These are phyloP conservation scores for Aphaenogaster ashmeadi DNA, from an alignment of 1,140 invertebrate species.

Conservation along the genomic window DNA sequence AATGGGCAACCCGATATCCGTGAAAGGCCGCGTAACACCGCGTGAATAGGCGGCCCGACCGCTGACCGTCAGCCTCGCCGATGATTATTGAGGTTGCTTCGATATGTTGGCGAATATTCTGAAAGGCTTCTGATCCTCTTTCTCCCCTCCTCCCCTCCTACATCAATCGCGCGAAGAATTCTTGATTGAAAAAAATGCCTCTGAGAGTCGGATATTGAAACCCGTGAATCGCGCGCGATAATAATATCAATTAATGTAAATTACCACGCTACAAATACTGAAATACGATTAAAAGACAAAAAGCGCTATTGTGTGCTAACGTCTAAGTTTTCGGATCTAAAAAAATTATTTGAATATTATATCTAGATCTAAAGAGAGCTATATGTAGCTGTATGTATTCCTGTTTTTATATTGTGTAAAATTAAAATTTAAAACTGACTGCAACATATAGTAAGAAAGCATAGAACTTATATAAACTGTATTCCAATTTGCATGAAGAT, in stretches of 20 bases:
- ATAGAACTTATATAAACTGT: neutral
- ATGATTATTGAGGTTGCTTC: conserved; percentile 73
- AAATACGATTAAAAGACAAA: neutral
- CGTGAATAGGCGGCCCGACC: conserved; percentile 79
- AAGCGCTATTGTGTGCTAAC: neutral
- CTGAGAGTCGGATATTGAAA: neutral
- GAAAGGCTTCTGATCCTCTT: conserved; percentile 39
- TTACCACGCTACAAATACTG: neutral
- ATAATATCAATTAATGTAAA: neutral
- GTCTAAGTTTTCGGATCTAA: neutral
- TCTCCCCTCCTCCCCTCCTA: no score
- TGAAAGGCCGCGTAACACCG: conserved; percentile 83
- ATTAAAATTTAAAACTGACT: neutral
- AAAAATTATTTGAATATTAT: neutral
- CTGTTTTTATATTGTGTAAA: neutral
- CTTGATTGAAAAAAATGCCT: conserved; percentile 25
- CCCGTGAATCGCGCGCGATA: neutral
- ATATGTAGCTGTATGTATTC: neutral
- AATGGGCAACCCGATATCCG: conserved; percentile 86
- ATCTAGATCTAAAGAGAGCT: neutral
- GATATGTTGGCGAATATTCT: conserved; percentile 63
- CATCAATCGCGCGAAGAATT: conserved; percentile 9
- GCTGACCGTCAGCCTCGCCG: conserved; percentile 76
- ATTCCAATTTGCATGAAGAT: neutral
- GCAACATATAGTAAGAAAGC: neutral